These are phyloP conservation scores for Aphelenchoides besseyi DNA, from an alignment of 1,140 invertebrate species.

Conservation along the genomic window DNA sequence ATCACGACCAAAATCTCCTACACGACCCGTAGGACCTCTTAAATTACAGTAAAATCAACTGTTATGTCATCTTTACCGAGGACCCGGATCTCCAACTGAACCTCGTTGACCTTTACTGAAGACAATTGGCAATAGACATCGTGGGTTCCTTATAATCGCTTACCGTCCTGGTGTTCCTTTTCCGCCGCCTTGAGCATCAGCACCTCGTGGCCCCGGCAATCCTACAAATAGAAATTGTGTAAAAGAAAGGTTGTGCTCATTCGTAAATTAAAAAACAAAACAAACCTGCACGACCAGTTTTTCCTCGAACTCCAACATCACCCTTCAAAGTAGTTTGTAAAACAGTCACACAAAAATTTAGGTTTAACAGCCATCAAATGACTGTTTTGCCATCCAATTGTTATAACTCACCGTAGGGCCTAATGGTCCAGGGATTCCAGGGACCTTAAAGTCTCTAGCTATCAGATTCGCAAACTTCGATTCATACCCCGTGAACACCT, in stretches of 20 bases:
- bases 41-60: background rate
- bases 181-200: slow-evolving; percentile 22
- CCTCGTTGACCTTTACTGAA: slow-evolving; percentile 25
- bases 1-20: background rate
- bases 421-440: slow-evolving; percentile 16
- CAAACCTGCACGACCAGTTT: slow-evolving; percentile 17
- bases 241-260: no score
- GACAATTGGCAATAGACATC: no score
- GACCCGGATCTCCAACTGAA: slow-evolving; percentile 22
- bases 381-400: no score
- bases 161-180: slow-evolving; percentile 27
- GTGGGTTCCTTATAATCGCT: slow-evolving; percentile 28
- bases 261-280: background rate
- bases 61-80: slow-evolving; percentile 21
- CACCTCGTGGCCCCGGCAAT: slow-evolving; percentile 20
- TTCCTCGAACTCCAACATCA: slow-evolving; percentile 20
- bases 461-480: background rate
- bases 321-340: background rate
- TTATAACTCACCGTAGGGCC: slow-evolving; percentile 15
- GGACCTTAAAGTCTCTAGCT: background rate
- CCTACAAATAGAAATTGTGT: no score
- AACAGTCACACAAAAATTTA: background rate
- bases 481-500: background rate
- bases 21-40: background rate
- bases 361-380: background rate